Base-by-base conservation (phyloP, 2,888 invertebrate genomes). In the Gortyna flavago region DNA sequence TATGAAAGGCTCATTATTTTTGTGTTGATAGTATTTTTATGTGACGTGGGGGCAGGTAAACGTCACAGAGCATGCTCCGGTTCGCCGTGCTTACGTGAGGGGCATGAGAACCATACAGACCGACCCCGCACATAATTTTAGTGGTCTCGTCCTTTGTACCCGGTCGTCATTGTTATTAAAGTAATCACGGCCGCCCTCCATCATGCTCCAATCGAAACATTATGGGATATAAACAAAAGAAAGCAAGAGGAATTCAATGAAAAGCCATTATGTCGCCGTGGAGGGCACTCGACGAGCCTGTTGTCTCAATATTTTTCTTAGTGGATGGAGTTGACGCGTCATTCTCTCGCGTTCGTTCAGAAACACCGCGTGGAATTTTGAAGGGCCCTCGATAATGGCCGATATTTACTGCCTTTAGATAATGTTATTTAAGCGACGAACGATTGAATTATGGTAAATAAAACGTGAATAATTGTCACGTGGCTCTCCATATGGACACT, bases 281-380 rank as follows among this genome's bases (percentile, higher is more conserved):
- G 91, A 96, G 96, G 89, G 95, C 94, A 91, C 96, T 96, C 93
- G 92, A 92, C 90, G 83, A 88, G 91, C 85, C 93, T 95, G 95
- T 95, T 96, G 96, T 96, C 96, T 96, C 96, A 96, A 96, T 96
- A 96, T 96, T 96, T 96, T 96, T 96, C 96, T 96, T 96, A 86
- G 93, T 93, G 93, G 94, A 92, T 93, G 91, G 93, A 95, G 95
- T 94, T 95, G 95, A 95, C 95, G 94, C 93, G 96, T 96, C 96
- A 96, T 95, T 95, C 95, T 92, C 93, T 92, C 92, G 92, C 91
- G 92, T 90, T 86, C 91, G 93, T 93, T 95, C 94, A 95, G 95
- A 95, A 94, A 95, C 93, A 90, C 96, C 95, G 96, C 94, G 88
- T 93, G 95, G 95, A 94, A 95, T 96, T 96, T 94, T 95, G 94